Percentiles rank a stretch among this genome's conserved stretches.
Conservation (phyloP, 2,888 invertebrate species). For the Oscheius sp. region DNA sequence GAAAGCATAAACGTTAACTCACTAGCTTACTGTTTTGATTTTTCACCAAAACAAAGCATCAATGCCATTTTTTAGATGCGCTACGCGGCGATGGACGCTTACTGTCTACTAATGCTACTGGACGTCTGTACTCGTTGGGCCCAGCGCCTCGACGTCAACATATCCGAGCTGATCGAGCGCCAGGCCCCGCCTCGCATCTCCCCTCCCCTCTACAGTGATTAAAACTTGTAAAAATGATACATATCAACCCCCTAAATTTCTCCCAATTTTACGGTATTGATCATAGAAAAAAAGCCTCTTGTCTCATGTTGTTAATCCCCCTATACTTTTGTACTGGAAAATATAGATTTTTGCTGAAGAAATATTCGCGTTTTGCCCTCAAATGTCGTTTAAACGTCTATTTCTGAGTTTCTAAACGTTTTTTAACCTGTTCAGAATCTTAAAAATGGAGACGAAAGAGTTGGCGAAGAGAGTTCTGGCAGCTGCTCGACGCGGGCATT, state of each 20-base stretch:
- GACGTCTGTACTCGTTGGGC: conserved; percentile 43
- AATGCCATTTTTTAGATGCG: conserved; percentile 55
- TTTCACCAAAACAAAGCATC: no score
- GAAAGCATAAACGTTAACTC: background rate
- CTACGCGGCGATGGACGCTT: conserved; percentile 69
- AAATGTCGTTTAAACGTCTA: no score
- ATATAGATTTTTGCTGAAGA: no score
- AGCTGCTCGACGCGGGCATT: no score
- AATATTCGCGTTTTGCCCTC: no score
- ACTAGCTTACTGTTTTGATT: background rate
- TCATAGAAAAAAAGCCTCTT: background rate
- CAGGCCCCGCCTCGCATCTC: conserved; percentile 43
- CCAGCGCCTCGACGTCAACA: conserved; percentile 34
- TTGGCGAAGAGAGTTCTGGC: no score
- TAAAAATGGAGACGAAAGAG: no score
- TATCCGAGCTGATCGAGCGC: conserved; percentile 35
- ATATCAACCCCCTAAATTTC: background rate
- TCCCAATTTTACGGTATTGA: background rate
- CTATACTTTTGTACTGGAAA: no score
- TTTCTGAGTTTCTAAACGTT: no score
- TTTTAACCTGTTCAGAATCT: no score
- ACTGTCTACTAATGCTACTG: conserved; percentile 52
- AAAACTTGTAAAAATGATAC: background rate
- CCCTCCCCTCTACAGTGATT: conserved; percentile 43
- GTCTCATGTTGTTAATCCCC: background rate